Percentiles rank a stretch among this genome's conserved stretches.
Conservation (phyloP, 2,797 vertebrate genomes). For the Gallinago nigripennis region DNA sequence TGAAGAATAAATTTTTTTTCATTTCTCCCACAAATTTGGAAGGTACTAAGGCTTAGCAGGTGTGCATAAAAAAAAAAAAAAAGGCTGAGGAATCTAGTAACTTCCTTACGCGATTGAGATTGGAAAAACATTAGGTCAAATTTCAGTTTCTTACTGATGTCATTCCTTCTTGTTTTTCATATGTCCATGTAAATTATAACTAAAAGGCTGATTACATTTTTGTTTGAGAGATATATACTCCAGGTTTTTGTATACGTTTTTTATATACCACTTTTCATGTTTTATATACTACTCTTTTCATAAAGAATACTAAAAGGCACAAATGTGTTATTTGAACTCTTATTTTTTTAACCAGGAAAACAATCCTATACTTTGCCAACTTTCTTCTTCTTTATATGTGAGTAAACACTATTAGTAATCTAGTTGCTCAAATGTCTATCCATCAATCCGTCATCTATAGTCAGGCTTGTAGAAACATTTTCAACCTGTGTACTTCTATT, state of each 20-base stretch:
- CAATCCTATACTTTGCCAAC: background rate
- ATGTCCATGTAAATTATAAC: background rate
- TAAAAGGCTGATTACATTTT: background rate
- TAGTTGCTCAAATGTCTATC: background rate
- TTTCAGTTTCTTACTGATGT: background rate
- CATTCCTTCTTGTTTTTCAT: background rate
- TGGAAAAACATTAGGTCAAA: background rate
- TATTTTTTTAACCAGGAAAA: background rate
- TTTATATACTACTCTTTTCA: background rate
- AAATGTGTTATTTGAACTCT: background rate
- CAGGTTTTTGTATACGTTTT: background rate
- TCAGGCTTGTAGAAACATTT: background rate
- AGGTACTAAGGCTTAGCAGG: background rate
- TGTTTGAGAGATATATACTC: background rate
- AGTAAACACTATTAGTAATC: background rate
- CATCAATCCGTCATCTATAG: background rate
- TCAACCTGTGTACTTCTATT: background rate
- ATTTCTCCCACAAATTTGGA: background rate
- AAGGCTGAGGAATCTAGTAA: background rate
- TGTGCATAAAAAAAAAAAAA: background rate
- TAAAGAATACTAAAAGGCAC: background rate
- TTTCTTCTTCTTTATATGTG: background rate
- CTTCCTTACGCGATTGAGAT: background rate
- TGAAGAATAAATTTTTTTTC: background rate
- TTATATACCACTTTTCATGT: background rate